Conservation (phyloP, 23 tunicate species). For the Halocynthia aurantium region DNA sequence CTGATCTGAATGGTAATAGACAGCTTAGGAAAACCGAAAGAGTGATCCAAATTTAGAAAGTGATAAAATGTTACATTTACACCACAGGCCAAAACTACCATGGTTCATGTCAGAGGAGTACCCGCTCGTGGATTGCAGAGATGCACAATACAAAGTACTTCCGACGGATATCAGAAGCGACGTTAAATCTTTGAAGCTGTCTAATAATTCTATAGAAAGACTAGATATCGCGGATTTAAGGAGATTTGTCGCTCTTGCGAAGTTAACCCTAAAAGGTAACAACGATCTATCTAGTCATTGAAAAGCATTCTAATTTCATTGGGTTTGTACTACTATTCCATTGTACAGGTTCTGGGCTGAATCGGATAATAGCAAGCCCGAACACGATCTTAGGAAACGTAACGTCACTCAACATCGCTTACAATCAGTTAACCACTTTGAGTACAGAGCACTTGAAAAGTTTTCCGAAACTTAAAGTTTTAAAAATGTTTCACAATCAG, state of each 20-base stretch:
- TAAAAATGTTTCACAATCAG: constrained; percentile 35
- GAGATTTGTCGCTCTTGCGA: constrained; percentile 14
- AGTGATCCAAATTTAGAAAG: too few relatives aligned
- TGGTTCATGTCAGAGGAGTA: not conserved
- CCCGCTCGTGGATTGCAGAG: constrained; percentile 48
- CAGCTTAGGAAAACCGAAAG: too few relatives aligned
- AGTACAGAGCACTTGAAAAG: constrained; percentile 23
- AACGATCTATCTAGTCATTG: not conserved
- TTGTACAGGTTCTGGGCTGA: constrained; percentile 37
- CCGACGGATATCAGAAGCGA: constrained; percentile 39
- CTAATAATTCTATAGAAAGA: constrained; percentile 17
- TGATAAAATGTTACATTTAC: too few relatives aligned
- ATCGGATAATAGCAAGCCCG: not conserved
- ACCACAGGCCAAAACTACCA: too few relatives aligned
- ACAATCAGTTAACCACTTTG: constrained; percentile 32
- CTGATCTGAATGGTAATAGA: too few relatives aligned
- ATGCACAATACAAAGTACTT: constrained; percentile 21
- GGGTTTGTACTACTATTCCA: not conserved
- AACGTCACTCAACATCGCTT: constrained; percentile 7
- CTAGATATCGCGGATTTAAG: constrained; percentile 15
- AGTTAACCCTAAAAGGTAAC: constrained; percentile 36
- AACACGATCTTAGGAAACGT: not conserved
- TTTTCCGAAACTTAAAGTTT: constrained; percentile 41
- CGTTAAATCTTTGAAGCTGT: constrained; percentile 18
- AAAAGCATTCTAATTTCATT: not conserved